These are phyloP conservation scores for Platycercus adscitus DNA, from an alignment of 2,113 vertebrate genomes.

Conservation along the genomic window DNA sequence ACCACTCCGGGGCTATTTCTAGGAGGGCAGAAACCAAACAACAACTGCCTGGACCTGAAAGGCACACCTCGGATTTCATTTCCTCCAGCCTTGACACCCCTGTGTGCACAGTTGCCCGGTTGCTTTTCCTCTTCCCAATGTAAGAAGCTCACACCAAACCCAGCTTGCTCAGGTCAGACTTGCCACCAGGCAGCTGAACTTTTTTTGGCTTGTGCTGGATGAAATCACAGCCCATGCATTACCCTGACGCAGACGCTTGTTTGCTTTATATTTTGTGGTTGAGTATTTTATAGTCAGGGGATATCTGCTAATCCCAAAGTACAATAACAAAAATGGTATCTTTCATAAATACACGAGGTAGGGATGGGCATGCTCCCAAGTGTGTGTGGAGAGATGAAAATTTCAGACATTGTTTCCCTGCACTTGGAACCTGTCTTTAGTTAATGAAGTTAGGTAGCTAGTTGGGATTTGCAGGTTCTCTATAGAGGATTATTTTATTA, in stretches of 20 bases:
- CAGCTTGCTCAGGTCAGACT: background rate
- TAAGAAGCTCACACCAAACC: background rate
- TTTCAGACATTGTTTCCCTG: background rate
- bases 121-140: background rate
- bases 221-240: background rate
- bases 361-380: background rate
- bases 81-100: background rate
- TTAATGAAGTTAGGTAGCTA: background rate
- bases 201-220: background rate
- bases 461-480: background rate
- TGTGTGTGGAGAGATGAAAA: background rate
- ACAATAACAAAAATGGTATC: background rate
- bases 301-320: background rate
- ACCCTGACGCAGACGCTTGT: background rate
- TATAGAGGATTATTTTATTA: background rate
- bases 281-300: background rate
- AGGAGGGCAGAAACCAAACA: background rate
- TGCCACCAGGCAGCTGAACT: background rate
- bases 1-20: background rate
- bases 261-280: background rate
- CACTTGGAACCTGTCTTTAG: background rate
- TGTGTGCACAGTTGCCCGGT: accelerated
- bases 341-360: background rate
- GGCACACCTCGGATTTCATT: background rate
- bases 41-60: background rate